Evolutionary conservation across 2,113 vertebrate genomes (phyloP).

Genomic region (Caracal caracal): DNA sequence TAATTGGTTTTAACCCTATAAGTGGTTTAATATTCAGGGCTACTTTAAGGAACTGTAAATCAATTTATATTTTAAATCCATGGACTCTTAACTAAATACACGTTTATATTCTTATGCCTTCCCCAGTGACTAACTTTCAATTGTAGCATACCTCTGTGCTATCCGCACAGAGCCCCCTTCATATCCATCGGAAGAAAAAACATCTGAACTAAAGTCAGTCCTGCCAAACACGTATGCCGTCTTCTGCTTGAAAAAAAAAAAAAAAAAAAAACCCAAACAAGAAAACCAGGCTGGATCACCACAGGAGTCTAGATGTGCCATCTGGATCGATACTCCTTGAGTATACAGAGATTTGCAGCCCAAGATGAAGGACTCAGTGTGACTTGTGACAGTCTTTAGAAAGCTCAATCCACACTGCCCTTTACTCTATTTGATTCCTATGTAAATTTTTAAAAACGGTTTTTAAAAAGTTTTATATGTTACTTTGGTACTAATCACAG

Average conservation of each 20-base stretch:
- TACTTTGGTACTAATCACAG: not conserved
- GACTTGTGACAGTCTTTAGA: constrained; percentile 34
- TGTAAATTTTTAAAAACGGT: not conserved
- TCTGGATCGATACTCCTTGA: constrained; percentile 33
- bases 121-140: not conserved
- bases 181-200: no score
- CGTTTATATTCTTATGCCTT: not conserved
- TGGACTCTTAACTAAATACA: not conserved
- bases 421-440: constrained; percentile 2
- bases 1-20: not conserved
- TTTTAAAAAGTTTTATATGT: not conserved
- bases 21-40: not conserved
- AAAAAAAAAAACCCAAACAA: not conserved
- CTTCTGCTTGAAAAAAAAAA: no score
- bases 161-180: no score
- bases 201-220: no score
- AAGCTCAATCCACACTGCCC: not conserved
- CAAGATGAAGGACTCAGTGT: not conserved
- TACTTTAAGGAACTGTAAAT: constrained; percentile 18
- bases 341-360: not conserved
- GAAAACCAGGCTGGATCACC: constrained; percentile 5
- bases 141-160: not conserved
- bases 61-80: constrained; percentile 3
- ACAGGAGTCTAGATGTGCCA: constrained; percentile 45
- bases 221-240: no score